phyloP scores from a whole-genome alignment of 2,113 vertebrate genomes.

The Bos indicus region DNA sequence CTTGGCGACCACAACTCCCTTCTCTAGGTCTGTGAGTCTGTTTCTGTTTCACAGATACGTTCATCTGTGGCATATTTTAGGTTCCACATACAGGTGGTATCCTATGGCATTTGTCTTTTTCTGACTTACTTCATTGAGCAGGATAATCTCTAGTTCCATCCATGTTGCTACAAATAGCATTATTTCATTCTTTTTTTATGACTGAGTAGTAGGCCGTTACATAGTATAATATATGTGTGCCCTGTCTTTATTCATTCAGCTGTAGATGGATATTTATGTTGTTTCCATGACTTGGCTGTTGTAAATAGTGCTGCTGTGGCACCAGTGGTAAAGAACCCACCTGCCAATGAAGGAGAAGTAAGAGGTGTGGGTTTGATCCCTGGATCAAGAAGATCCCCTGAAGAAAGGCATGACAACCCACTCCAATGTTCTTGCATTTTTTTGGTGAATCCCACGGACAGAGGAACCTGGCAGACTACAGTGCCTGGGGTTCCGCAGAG shows the following conservation, averaged over 20 bases:
- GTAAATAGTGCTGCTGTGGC: not conserved
- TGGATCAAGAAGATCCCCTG: not conserved
- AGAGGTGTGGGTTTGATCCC: not conserved
- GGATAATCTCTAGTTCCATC: not conserved
- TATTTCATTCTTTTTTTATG: not conserved
- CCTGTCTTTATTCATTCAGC: not conserved
- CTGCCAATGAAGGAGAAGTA: not conserved
- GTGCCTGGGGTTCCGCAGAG: not conserved
- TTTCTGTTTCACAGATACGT: not conserved
- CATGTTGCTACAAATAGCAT: not conserved
- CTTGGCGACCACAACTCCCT: not conserved
- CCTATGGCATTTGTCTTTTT: not conserved
- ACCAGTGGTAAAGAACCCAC: not conserved
- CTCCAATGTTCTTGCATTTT: not conserved
- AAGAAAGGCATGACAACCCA: not conserved
- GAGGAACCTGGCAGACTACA: not conserved
- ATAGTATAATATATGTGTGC: not conserved
- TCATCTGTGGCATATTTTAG: not conserved
- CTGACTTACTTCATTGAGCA: not conserved
- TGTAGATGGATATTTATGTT: not conserved
- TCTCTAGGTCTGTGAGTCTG: not conserved
- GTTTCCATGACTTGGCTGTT: not conserved
- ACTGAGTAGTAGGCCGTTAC: not conserved
- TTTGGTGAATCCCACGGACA: not conserved
- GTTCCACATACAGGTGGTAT: not conserved